Base-by-base conservation (phyloP, 2,888 invertebrate genomes). In the Leptopilina myrica region DNA sequence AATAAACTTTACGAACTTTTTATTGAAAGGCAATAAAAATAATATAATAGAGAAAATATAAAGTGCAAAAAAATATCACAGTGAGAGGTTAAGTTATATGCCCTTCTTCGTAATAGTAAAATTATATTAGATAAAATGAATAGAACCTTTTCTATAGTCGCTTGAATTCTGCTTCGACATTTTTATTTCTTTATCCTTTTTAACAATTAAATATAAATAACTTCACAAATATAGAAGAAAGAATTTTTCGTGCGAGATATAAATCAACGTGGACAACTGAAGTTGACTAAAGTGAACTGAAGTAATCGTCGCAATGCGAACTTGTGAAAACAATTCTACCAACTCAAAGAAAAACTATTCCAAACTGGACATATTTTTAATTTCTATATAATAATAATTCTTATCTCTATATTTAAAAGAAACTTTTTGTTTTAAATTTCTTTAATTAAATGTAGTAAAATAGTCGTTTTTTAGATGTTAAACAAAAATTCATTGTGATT, bases 81-180 rank as follows among this genome's bases (percentile, higher is more conserved):
- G 8, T 49, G 43, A 12, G 67, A 69, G 49, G 14, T 43, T 49
- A 26, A 69, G 5, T 20, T 62, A 26, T 53, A 53, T 73, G 33
- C 33, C 69, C 20, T 69, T 62, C 9, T 62, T 9, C n/a, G 7
- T 59, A 20, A 20, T 62, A 5, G 5, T 46, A 53, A 33, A 53
- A 46, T n/a, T 59, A 73, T 76, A 73, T 33, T 66, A 81, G 80
- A 81, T 83, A 86, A 86, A 87, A 82, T 87, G 84, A 88, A 88
- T 85, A 84, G 87, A 91, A 91, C 91, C 91, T 91, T 91, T 91
- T 91, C 89, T 89, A 84, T 90, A 88, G 84, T 90, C 89, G 3
- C 79, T n/a, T n/a, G 76, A 15, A 33, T 76, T 67, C 65, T 66
- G 80, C 76, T 76, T 75, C 33, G 80, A 73, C 83, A 77, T 80